These are phyloP conservation scores for Ispidina picta DNA, from an alignment of 2,797 vertebrate species.

Conservation along the genomic window DNA sequence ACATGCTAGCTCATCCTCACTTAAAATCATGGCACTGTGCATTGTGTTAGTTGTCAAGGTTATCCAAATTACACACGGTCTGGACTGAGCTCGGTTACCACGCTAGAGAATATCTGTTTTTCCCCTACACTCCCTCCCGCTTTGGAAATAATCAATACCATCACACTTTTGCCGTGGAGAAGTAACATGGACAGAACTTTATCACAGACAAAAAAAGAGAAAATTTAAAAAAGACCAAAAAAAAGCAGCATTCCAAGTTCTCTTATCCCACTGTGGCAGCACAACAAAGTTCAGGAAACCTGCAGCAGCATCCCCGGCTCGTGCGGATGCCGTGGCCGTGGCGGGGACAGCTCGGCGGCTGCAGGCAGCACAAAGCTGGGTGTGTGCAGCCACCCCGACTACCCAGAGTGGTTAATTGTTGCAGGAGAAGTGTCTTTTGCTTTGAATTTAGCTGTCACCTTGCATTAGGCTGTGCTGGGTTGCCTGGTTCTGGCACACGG, in stretches of 20 bases:
- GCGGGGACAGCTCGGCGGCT: neutral
- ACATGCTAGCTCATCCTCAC: conserved; percentile 45
- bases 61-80: conserved; percentile 50
- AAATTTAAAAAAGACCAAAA: neutral
- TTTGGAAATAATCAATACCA: neutral
- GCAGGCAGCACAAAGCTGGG: neutral
- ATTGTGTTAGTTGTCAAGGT: conserved; percentile 76
- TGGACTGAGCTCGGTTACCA: neutral
- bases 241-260: neutral
- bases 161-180: neutral
- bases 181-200: neutral
- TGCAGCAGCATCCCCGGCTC: neutral
- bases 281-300: neutral
- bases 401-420: conserved; percentile 6
- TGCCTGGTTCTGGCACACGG: conserved; percentile 40
- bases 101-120: neutral
- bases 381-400: neutral
- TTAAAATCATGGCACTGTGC: conserved; percentile 66
- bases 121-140: neutral
- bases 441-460: conserved; percentile 69
- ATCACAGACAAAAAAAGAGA: neutral
- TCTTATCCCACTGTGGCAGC: neutral
- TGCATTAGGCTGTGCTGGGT: conserved; percentile 39
- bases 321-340: neutral
- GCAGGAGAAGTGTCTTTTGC: conserved; percentile 19